Conservation (phyloP, 2,888 invertebrate species). For the Achlya flavicornis region DNA sequence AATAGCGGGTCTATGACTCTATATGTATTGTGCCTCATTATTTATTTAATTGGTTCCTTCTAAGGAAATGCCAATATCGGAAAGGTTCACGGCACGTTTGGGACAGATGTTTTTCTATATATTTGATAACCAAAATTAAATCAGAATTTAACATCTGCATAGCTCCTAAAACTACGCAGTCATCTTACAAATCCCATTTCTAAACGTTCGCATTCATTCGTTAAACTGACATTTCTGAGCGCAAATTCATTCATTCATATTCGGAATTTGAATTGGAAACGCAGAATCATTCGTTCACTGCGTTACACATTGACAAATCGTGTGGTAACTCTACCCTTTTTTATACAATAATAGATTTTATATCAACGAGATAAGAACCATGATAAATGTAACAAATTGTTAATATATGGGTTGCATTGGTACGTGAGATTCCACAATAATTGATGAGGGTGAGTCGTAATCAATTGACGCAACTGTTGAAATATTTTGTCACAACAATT, state of each 20-base stretch:
- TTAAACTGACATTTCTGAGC: slow-evolving; percentile 40
- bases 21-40: background rate
- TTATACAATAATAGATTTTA: background rate
- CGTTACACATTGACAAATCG: slow-evolving; percentile 37
- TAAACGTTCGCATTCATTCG: slow-evolving; percentile 35
- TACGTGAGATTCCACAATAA: slow-evolving; percentile 42
- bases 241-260: slow-evolving; percentile 66
- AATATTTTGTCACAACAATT: slow-evolving; percentile 84
- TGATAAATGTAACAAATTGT: slow-evolving; percentile 13
- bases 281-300: slow-evolving; percentile 63
- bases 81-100: background rate
- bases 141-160: slow-evolving; percentile 38
- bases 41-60: background rate
- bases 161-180: slow-evolving; percentile 48
- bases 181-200: slow-evolving; percentile 54
- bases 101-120: slow-evolving; percentile 32
- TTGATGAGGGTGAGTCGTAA: slow-evolving; percentile 55
- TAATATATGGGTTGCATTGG: slow-evolving; percentile 17
- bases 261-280: slow-evolving; percentile 64
- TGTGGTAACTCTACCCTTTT: background rate
- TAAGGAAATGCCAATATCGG: slow-evolving; percentile 21
- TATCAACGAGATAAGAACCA: background rate
- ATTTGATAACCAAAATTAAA: slow-evolving; percentile 31
- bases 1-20: background rate
- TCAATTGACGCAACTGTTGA: slow-evolving; percentile 78